Base-by-base conservation (phyloP, 2,888 invertebrate species). In the Dryobota labecula region DNA sequence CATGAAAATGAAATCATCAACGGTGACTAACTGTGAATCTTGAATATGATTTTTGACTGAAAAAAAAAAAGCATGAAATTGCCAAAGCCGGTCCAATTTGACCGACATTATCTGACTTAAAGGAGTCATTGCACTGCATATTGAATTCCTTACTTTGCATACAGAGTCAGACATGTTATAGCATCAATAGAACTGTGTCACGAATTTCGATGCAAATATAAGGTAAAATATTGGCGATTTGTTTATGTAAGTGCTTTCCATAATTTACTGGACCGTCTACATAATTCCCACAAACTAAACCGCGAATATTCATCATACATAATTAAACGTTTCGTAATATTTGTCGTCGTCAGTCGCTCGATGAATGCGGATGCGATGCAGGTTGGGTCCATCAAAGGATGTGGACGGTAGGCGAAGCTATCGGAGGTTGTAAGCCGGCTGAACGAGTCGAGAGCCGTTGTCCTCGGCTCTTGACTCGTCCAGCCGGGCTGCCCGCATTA, bases 151-250 rank as follows among this genome's bases (percentile, higher is more conserved):
- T 36, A 72, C 24, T 79, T 78, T 70, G 57, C 73, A 73, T 73
- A 66, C 62, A 58, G 11, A 15, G 13, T 30, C 27, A 11, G 43
- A 80, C 70, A 64, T 72, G 74, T 62, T 68, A 70, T 41, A 49
- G 70, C 70, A 74, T 75, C 73, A 62, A 65, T 78, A 69, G 70
- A 56, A 77, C 68, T 63, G 69, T 78, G 76, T 67, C 74, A 76
- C 80, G 61, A 82, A 87, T 87, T 78, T 81, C 84, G 68, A 87
- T 84, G 83, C 83, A 84, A 87, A 87, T 86, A 77, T 84, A 84
- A 70, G 76, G 70, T 82, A 81, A 82, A 87, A 84, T 84, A 84
- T 80, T 82, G 71, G 56, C 70, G 79, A 78, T 84, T 85, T 84
- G 84, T 85, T 83, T 80, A 78, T 70, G 71, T 68, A 82, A 79